Evolutionary conservation across 2,888 invertebrate species (phyloP).

Genomic region (Polymixis flavicincta): DNA sequence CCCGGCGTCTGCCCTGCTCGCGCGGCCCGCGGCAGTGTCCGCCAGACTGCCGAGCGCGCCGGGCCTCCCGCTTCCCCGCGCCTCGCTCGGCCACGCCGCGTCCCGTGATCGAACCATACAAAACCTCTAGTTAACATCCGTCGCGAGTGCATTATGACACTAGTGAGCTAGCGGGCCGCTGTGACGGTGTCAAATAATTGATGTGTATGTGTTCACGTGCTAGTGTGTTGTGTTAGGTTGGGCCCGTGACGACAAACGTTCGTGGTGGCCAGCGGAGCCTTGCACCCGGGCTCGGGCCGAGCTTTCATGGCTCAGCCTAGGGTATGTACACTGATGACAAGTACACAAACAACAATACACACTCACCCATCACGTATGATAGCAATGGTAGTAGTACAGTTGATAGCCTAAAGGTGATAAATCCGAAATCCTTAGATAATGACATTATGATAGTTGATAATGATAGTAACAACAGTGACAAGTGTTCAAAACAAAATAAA

Average conservation of each 20-base stretch:
- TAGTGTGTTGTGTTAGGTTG: slow-evolving; percentile 88
- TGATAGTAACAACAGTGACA: slow-evolving; percentile 68
- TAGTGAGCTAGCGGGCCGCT: slow-evolving; percentile 90
- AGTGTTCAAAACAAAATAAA: slow-evolving; percentile 66
- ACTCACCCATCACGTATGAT: slow-evolving; percentile 54
- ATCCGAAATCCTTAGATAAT: slow-evolving; percentile 69
- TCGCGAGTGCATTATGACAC: slow-evolving; percentile 90
- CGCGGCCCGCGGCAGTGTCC: slow-evolving; percentile 87
- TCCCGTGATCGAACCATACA: slow-evolving; percentile 82
- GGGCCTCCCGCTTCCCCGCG: slow-evolving; percentile 91
- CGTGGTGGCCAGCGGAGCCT: slow-evolving; percentile 91
- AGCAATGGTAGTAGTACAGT: slow-evolving; percentile 65
- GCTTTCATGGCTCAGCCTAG: slow-evolving; percentile 97
- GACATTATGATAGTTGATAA: slow-evolving; percentile 70
- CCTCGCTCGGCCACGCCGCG: slow-evolving; percentile 89
- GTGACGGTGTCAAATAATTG: slow-evolving; percentile 88
- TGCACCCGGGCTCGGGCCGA: slow-evolving; percentile 93
- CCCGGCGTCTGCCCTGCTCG: slow-evolving; percentile 83
- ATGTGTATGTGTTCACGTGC: slow-evolving; percentile 90
- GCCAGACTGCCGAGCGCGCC: slow-evolving; percentile 90
- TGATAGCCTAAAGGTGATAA: slow-evolving; percentile 69
- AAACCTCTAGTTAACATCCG: slow-evolving; percentile 79
- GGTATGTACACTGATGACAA: slow-evolving; percentile 91
- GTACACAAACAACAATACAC: slow-evolving; percentile 65
- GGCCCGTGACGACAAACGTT: slow-evolving; percentile 88